phyloP scores from a whole-genome alignment of 2,888 invertebrate genomes.

The Hyles lineata region DNA sequence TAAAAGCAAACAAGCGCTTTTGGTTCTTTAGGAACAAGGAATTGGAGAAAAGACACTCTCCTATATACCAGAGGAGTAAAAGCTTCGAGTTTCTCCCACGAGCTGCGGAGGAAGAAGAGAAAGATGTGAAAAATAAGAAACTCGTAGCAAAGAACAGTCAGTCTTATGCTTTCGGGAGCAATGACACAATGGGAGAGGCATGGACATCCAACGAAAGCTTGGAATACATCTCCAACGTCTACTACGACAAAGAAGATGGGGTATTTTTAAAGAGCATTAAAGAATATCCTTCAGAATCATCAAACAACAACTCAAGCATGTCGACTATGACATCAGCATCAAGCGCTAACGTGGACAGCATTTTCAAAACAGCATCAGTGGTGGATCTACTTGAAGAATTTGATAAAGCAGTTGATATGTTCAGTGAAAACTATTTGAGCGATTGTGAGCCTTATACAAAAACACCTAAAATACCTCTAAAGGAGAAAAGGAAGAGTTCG shows the following conservation, averaged over 20 bases:
- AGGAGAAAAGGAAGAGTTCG: constrained; percentile 69
- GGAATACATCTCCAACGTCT: constrained; percentile 71
- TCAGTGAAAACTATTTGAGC: constrained; percentile 76
- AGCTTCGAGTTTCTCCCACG: constrained; percentile 78
- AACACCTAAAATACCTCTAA: constrained; percentile 50
- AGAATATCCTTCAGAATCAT: constrained; percentile 64
- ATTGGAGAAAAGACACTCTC: constrained; percentile 54
- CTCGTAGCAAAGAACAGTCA: constrained; percentile 54
- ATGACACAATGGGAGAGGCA: constrained; percentile 67
- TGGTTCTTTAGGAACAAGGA: constrained; percentile 77
- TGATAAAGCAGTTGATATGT: constrained; percentile 74
- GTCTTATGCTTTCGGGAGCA: constrained; percentile 68
- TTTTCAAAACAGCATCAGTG: constrained; percentile 70
- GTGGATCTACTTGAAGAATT: constrained; percentile 73
- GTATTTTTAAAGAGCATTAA: constrained; percentile 72
- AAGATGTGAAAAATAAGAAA: constrained; percentile 44
- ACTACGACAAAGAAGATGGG: constrained; percentile 68
- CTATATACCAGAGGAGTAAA: constrained; percentile 73
- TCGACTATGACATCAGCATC: constrained; percentile 71
- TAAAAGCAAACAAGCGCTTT: constrained; percentile 70
- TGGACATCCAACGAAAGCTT: constrained; percentile 73
- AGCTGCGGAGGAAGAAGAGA: constrained; percentile 64
- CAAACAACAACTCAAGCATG: constrained; percentile 62
- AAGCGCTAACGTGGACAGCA: constrained; percentile 63
- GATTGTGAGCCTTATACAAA: constrained; percentile 78